Evolutionary conservation across 2,797 vertebrate species (phyloP).

Genomic region (Saxicola maurus): DNA sequence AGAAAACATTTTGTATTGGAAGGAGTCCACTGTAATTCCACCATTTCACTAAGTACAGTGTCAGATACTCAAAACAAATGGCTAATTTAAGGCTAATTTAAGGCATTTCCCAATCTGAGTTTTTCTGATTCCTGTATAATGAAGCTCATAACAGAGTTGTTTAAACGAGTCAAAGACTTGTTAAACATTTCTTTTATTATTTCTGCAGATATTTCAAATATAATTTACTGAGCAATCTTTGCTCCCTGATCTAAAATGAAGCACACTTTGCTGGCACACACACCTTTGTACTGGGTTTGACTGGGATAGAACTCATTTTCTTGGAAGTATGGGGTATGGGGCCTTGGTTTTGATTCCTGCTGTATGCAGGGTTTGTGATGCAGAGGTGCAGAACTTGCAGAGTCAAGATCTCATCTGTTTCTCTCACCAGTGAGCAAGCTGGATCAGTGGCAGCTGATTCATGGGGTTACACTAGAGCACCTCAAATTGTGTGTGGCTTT

Average conservation of each 20-base stretch:
- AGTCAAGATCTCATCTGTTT: neutral
- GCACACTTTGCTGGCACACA: neutral
- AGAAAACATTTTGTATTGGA: neutral
- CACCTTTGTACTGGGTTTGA: neutral
- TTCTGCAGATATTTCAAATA: neutral
- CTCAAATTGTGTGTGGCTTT: neutral
- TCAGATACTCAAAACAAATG: neutral
- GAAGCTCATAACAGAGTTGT: neutral
- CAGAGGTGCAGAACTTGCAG: neutral
- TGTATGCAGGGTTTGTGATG: neutral
- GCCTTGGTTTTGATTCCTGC: neutral
- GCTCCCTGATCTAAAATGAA: neutral
- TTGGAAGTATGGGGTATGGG: neutral
- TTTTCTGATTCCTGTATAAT: neutral
- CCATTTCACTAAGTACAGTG: neutral
- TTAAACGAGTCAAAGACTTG: neutral
- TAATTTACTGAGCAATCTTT: neutral
- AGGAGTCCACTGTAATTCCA: neutral
- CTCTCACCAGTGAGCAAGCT: neutral
- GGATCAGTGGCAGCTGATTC: neutral
- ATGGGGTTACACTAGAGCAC: neutral
- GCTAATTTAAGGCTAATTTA: neutral
- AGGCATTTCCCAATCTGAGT: neutral
- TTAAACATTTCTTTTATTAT: neutral
- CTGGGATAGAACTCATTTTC: neutral